Conservation (phyloP, 2,888 invertebrate genomes). For the Phalera bucephala region DNA sequence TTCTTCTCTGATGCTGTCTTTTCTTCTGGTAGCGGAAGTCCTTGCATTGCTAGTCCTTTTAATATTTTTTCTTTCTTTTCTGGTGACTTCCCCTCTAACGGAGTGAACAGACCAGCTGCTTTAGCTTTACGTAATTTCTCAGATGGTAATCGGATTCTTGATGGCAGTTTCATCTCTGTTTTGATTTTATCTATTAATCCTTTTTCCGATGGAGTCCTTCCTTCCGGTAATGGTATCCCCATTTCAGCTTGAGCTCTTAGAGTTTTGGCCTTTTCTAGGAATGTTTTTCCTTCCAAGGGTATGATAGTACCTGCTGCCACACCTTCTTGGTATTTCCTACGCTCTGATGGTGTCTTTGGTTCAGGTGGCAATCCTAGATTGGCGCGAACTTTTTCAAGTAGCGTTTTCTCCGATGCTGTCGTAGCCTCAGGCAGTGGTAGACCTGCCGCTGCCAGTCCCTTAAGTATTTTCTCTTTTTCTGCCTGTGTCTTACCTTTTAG, state of each 20-base stretch:
- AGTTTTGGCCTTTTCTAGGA: conserved; percentile 30
- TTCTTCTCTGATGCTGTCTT: conserved; percentile 9
- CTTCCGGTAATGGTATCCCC: conserved; percentile 36
- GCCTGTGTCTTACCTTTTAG: conserved; percentile 11
- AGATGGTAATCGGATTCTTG: conserved; percentile 6
- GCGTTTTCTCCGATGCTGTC: conserved; percentile 9
- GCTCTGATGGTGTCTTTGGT: conserved; percentile 1
- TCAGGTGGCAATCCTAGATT: conserved; percentile 9
- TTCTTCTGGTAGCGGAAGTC: conserved; percentile 7
- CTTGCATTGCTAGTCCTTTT: conserved; percentile 21
- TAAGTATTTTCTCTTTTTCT: conserved; percentile 18
- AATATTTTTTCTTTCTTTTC: conserved; percentile 17
- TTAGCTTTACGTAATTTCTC: conserved; percentile 30
- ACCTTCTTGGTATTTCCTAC: conserved; percentile 12
- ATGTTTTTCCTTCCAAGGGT: conserved; percentile 31
- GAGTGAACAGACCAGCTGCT: conserved; percentile 11
- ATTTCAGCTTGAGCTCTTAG: conserved; percentile 18
- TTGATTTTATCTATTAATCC: conserved; percentile 16
- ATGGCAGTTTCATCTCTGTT: too few relatives aligned
- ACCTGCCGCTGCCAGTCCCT: conserved; percentile 19
- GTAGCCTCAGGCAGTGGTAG: conserved; percentile 7
- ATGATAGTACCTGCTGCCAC: conserved; percentile 29
- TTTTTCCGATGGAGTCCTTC: conserved; percentile 34
- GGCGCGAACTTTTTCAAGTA: conserved; percentile 5
- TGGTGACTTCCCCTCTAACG: conserved; percentile 12